Evolutionary conservation across 2,888 invertebrate species (phyloP).

Genomic region (Phortica magna): DNA sequence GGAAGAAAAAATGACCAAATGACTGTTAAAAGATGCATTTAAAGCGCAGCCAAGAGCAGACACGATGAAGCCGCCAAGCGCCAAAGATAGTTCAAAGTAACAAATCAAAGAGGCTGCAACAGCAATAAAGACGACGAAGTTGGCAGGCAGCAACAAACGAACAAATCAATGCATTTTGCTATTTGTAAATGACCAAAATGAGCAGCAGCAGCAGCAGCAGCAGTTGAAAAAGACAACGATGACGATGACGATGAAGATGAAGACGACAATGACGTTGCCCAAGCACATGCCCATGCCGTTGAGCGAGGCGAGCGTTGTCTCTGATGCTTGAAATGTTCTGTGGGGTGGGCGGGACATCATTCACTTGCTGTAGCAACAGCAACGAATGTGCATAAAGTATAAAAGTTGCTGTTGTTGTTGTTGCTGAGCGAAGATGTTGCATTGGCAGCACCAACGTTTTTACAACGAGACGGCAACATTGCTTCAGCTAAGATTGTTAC

Average conservation of each 20-base stretch:
- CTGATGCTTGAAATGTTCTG: constrained; percentile 7
- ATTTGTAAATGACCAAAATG: constrained; percentile 71
- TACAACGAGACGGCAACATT: not conserved
- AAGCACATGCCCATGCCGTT: not conserved
- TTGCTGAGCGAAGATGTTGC: not conserved
- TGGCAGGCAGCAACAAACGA: constrained; percentile 38
- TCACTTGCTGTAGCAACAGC: constrained; percentile 25
- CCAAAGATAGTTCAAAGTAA: constrained; percentile 17
- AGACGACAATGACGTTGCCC: not conserved
- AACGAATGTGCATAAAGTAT: not conserved
- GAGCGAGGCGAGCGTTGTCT: not conserved
- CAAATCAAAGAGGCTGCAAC: constrained; percentile 33
- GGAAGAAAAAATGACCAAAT: not conserved
- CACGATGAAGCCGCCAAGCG: constrained; percentile 15
- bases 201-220: constrained; percentile 52
- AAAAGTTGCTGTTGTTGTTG: not conserved
- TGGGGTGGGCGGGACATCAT: constrained; percentile 29
- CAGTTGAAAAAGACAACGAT: constrained; percentile 31
- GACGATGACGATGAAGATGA: not conserved
- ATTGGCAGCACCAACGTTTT: not conserved
- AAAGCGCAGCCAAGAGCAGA: not conserved
- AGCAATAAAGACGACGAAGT: constrained; percentile 42
- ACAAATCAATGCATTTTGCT: constrained; percentile 70
- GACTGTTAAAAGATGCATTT: constrained; percentile 21
- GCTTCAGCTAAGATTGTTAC: not conserved